Evolutionary conservation across 2,113 vertebrate genomes (phyloP).

Genomic region (Eonycteris spelaea): DNA sequence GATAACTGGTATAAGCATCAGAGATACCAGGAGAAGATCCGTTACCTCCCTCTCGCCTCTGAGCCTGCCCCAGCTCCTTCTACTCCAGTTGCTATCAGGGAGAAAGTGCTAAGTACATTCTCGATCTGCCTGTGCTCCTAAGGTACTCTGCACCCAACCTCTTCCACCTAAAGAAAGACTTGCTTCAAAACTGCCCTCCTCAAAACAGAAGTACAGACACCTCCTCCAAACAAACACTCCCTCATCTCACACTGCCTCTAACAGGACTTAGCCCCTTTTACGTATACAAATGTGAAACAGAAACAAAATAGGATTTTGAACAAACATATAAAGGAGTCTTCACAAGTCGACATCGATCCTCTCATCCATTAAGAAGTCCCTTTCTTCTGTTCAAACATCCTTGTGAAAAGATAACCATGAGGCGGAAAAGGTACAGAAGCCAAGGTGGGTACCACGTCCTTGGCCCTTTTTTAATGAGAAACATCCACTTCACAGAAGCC

Average conservation of each 20-base stretch:
- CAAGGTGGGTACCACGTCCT: not conserved
- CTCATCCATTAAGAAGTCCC: not conserved
- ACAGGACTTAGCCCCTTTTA: not conserved
- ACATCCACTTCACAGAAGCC: not conserved
- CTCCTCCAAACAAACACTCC: not conserved
- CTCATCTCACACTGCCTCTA: not conserved
- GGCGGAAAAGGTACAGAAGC: not conserved
- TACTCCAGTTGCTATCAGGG: not conserved
- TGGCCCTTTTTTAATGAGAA: not conserved
- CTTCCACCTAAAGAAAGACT: not conserved
- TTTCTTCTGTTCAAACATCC: not conserved
- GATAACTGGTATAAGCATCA: not conserved
- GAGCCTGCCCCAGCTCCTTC: not conserved
- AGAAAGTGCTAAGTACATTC: conserved; percentile 3
- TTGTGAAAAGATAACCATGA: not conserved
- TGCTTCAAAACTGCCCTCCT: not conserved
- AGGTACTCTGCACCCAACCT: not conserved
- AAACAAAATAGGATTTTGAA: not conserved
- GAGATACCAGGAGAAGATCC: not conserved
- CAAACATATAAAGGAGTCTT: not conserved
- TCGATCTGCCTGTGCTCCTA: not conserved
- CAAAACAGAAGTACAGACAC: not conserved
- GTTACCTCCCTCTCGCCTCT: not conserved
- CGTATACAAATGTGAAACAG: not conserved
- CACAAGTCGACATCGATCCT: not conserved